These are phyloP conservation scores for Phalacrocorax brasilianus DNA, from an alignment of 2,113 vertebrate species.

Conservation along the genomic window DNA sequence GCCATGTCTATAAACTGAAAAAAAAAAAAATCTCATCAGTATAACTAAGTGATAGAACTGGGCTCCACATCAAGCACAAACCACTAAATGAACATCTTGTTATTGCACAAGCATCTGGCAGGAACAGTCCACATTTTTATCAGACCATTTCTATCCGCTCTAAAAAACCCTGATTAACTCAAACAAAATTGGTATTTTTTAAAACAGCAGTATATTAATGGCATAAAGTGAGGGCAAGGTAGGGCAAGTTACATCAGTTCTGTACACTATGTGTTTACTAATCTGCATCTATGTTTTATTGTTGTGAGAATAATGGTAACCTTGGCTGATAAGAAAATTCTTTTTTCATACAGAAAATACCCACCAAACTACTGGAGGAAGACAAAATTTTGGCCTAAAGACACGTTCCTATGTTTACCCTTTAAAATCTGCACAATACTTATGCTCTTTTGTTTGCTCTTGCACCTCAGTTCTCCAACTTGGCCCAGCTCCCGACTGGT, in stretches of 20 bases:
- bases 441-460: not conserved
- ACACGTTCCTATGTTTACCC: not conserved
- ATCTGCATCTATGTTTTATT: not conserved
- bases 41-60: not conserved
- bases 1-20: not conserved
- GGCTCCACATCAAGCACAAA: not conserved
- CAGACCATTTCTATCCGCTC: not conserved
- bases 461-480: not conserved
- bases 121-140: not conserved
- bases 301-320: not conserved
- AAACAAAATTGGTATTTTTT: not conserved
- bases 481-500: fast-evolving
- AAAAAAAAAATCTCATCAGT: not conserved
- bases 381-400: not conserved
- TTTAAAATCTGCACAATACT: not conserved
- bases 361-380: not conserved
- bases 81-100: not conserved
- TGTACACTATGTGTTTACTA: not conserved
- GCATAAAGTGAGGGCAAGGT: not conserved
- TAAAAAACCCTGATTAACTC: not conserved
- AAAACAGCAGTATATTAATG: not conserved
- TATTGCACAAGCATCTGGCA: not conserved
- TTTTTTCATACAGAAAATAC: not conserved
- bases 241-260: not conserved
- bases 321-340: not conserved